A percentile compares a stretch with the other conserved stretches of the same genome.
These are phyloP conservation scores for Nansenia antarctica DNA, from an alignment of 2,113 vertebrate species.

Conservation along the genomic window DNA sequence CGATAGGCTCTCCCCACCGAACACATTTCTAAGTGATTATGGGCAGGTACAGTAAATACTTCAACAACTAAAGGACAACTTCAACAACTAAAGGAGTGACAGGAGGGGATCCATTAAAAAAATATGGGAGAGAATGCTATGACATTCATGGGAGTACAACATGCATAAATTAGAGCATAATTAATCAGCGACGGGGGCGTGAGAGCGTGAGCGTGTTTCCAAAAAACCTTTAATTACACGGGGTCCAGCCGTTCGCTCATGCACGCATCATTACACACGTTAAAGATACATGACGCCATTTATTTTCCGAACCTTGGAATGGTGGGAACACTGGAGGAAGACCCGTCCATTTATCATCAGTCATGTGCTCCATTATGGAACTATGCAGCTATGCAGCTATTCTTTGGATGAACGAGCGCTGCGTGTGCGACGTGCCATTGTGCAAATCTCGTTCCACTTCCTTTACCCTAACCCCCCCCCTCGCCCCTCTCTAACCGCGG, in stretches of 20 bases:
- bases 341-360: not conserved
- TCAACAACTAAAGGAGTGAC: not conserved
- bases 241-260: not conserved
- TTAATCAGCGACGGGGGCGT: not conserved
- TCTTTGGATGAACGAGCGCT: not conserved
- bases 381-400: not conserved
- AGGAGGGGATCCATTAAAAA: constrained; percentile 1
- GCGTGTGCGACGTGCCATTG: no score
- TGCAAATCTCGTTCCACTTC: not conserved
- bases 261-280: not conserved
- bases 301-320: not conserved
- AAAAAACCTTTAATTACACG: constrained; percentile 12
- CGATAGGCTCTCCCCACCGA: not conserved
- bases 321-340: not conserved
- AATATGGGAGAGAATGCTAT: not conserved
- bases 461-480: no score
- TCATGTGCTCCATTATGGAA: not conserved
- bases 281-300: not conserved
- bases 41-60: no score
- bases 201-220: not conserved
- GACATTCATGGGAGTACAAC: not conserved
- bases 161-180: not conserved
- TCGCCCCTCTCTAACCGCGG: no score
- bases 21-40: no score
- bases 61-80: not conserved